Conservation (phyloP, 2,797 vertebrate species). For the Serranus cabrilla region DNA sequence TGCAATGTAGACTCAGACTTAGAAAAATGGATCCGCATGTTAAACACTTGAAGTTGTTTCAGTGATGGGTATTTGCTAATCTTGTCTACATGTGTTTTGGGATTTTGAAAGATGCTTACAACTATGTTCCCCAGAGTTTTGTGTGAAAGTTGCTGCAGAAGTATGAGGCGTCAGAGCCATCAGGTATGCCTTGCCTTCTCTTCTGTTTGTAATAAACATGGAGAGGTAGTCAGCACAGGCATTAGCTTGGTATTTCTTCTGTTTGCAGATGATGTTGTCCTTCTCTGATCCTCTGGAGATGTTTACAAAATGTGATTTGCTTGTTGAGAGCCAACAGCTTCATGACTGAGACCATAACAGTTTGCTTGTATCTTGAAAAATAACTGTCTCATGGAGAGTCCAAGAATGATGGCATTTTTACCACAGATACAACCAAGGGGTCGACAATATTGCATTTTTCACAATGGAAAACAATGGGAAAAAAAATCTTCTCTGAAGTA, state of each 20-base stretch:
- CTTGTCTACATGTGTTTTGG: constrained; percentile 1
- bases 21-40: not conserved
- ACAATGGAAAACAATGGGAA: too few relatives aligned
- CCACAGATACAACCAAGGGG: rapidly evolving
- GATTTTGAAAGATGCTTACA: not conserved
- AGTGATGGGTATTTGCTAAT: constrained; percentile 7
- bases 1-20: not conserved
- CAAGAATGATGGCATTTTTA: not conserved
- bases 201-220: constrained; percentile 30
- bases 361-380: constrained; percentile 3
- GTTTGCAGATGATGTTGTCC: constrained; percentile 44
- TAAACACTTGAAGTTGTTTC: not conserved
- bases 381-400: not conserved
- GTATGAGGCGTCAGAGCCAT: not conserved
- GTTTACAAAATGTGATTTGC: constrained; percentile 6
- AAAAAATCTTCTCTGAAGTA: too few relatives aligned
- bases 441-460: too few relatives aligned
- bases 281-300: constrained; percentile 4
- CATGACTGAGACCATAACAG: not conserved
- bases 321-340: constrained; percentile 6
- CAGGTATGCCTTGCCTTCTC: constrained; percentile 3
- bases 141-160: not conserved
- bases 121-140: not conserved
- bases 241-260: constrained; percentile 34
- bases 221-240: constrained; percentile 4